Conservation (phyloP, 2,888 invertebrate species). For the Anorthoa munda region DNA sequence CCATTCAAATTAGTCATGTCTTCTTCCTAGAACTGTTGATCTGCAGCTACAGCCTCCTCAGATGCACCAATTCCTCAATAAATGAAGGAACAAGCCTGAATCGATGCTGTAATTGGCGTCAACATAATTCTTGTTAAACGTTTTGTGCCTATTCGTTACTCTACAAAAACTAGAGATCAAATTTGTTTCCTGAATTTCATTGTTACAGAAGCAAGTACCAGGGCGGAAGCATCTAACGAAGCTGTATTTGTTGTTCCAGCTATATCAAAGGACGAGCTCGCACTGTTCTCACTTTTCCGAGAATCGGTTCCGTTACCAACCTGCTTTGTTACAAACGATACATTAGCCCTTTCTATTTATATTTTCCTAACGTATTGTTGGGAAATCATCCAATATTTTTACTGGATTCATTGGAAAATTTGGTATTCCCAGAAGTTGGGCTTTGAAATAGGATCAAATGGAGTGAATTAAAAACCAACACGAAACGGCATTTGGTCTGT, state of each 20-base stretch:
- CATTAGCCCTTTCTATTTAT: constrained; percentile 70
- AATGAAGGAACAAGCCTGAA: not conserved
- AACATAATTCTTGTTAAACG: not conserved
- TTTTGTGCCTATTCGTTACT: constrained; percentile 14
- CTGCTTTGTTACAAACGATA: constrained; percentile 72
- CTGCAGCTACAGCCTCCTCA: not conserved
- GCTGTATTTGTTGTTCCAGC: constrained; percentile 79
- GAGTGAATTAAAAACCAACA: not conserved
- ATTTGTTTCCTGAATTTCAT: constrained; percentile 58
- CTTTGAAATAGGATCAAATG: constrained; percentile 17
- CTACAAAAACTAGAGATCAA: constrained; percentile 49
- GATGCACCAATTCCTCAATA: not conserved
- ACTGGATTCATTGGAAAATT: constrained; percentile 33
- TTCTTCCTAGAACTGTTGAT: not conserved
- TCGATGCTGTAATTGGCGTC: not conserved
- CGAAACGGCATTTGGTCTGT: not conserved
- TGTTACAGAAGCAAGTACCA: constrained; percentile 68
- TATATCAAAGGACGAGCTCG: constrained; percentile 79
- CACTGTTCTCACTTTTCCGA: constrained; percentile 69
- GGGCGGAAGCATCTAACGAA: constrained; percentile 78
- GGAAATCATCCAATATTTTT: constrained; percentile 48
- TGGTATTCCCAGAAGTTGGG: not conserved
- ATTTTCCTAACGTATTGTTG: constrained; percentile 54
- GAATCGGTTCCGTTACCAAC: constrained; percentile 70
- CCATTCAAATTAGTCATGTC: not conserved